Conservation (phyloP, 2,113 vertebrate species). For the Panurus biarmicus region DNA sequence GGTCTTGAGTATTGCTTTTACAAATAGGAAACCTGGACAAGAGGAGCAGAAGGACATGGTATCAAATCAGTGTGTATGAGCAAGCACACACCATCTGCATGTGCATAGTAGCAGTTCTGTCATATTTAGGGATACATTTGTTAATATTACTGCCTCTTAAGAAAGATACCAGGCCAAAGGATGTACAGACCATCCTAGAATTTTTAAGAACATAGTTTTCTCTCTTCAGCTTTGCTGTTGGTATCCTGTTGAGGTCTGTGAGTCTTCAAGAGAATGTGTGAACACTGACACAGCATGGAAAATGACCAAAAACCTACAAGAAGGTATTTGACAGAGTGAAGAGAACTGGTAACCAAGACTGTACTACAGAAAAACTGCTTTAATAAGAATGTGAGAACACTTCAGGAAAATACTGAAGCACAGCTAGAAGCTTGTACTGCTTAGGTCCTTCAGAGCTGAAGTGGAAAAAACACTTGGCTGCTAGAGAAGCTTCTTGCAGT, state of each 20-base stretch:
- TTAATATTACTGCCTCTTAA: background rate
- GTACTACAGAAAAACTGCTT: background rate
- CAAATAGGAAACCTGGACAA: background rate
- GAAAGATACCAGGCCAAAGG: background rate
- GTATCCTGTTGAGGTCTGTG: background rate
- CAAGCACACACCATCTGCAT: background rate
- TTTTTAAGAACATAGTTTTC: background rate
- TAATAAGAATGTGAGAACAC: background rate
- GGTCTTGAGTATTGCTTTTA: background rate
- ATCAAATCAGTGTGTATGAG: background rate
- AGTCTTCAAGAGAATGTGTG: background rate
- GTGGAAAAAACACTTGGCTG: slow-evolving; percentile 2
- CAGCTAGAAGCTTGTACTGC: background rate
- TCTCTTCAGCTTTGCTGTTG: background rate
- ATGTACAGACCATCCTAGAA: background rate
- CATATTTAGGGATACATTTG: background rate
- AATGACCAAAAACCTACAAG: background rate
- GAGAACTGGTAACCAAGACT: background rate
- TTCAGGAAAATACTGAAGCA: background rate
- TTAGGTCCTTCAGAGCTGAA: background rate
- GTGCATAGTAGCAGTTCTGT: background rate
- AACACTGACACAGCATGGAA: background rate
- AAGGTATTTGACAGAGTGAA: background rate
- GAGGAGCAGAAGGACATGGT: background rate
- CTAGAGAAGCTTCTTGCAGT: background rate